These are phyloP conservation scores for Cyphomyrus discorhynchus DNA, from an alignment of 2,113 vertebrate genomes.

Conservation along the genomic window DNA sequence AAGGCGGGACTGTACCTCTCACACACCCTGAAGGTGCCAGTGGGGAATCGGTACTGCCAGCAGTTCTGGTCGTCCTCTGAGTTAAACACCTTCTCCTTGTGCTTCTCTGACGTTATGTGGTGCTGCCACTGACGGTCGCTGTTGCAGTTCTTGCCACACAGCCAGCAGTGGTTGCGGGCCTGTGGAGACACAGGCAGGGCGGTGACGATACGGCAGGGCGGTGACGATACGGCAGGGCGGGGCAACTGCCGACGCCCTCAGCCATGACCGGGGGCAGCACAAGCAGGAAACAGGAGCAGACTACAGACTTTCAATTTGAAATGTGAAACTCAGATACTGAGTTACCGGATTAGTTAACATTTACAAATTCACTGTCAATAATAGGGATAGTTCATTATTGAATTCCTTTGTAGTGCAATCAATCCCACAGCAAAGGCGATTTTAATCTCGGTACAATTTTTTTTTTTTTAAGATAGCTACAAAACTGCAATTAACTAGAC, in stretches of 20 bases:
- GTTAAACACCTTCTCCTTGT: constrained; percentile 95
- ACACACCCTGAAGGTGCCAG: constrained; percentile 84
- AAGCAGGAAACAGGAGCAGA: neutral
- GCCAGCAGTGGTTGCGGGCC: constrained; percentile 96
- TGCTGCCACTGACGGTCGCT: constrained; percentile 98
- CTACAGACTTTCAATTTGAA: neutral
- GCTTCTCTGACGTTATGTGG: constrained; percentile 96
- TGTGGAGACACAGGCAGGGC: constrained; percentile 37
- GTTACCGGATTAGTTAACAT: neutral
- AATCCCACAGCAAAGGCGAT: neutral
- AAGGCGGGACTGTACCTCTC: constrained; percentile 71
- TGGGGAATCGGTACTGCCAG: constrained; percentile 97
- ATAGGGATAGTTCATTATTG: neutral
- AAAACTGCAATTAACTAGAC: neutral
- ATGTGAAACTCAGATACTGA: neutral
- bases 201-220: neutral
- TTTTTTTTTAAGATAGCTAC: neutral
- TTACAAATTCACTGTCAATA: neutral
- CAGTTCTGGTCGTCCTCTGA: constrained; percentile 93
- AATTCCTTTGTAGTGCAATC: neutral
- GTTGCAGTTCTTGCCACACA: constrained; percentile 98
- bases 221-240: neutral
- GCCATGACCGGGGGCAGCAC: neutral
- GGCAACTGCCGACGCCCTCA: neutral
- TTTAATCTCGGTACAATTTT: neutral